Evolutionary conservation across 2,888 invertebrate genomes (phyloP).

Genomic region (Chelonus formosanus): DNA sequence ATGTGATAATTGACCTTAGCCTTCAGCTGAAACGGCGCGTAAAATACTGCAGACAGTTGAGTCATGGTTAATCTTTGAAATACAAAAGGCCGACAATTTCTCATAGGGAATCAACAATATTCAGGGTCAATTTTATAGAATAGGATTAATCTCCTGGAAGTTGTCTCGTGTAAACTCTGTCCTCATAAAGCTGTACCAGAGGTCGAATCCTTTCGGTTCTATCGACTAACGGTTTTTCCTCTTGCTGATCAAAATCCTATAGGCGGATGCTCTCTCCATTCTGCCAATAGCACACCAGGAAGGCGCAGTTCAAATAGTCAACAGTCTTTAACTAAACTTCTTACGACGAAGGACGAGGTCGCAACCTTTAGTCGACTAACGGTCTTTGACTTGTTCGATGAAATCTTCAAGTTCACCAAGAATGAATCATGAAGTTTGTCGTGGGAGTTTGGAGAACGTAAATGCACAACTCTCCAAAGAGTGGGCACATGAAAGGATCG

Average conservation of each 20-base stretch:
- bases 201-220: conserved; percentile 3
- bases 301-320: conserved; percentile 5
- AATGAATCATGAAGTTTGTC: conserved; percentile 27
- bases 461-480: too few species aligned
- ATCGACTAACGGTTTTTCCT: too few species aligned
- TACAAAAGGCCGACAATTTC: conserved; percentile 9
- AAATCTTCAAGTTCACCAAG: conserved; percentile 27
- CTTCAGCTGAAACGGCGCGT: conserved; percentile 5
- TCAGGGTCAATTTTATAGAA: conserved; percentile 10
- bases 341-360: conserved; percentile 27
- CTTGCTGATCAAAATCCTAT: conserved; percentile 16
- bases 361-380: conserved; percentile 24
- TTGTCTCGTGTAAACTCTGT: too few species aligned
- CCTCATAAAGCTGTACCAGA: too few species aligned
- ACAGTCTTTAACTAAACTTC: conserved; percentile 4
- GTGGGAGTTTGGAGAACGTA: not conserved
- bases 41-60: not conserved
- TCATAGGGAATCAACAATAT: conserved; percentile 3
- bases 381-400: conserved; percentile 28
- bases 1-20: conserved; percentile 18
- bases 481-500: too few species aligned
- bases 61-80: conserved; percentile 14
- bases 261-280: conserved; percentile 1
- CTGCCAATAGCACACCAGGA: conserved; percentile 7
- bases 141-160: not conserved